These are phyloP conservation scores for Heliangelus exortis DNA, from an alignment of 2,797 vertebrate species.

Conservation along the genomic window DNA sequence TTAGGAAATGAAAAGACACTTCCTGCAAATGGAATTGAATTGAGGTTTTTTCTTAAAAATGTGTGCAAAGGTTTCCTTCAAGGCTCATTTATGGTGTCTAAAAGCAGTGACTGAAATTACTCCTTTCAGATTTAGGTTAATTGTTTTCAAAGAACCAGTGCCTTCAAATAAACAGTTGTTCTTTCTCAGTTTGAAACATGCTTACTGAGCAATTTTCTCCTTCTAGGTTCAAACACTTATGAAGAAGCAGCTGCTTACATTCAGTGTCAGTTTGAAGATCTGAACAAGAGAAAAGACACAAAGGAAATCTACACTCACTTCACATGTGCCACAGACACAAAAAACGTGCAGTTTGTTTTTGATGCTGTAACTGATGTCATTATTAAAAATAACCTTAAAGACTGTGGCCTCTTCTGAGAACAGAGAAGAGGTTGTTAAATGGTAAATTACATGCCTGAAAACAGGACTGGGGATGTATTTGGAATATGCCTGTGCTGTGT, in stretches of 20 bases:
- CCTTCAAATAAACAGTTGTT: not conserved
- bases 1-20: not conserved
- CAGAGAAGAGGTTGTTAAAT: constrained; percentile 19
- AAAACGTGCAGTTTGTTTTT: constrained; percentile 99
- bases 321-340: constrained; percentile 98
- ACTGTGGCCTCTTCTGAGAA: constrained; percentile 97
- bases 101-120: not conserved
- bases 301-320: constrained; percentile 99
- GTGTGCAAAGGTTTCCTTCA: not conserved
- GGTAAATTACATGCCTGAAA: constrained; percentile 66
- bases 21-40: not conserved
- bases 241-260: constrained; percentile 98
- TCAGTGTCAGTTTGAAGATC: constrained; percentile 98
- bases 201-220: constrained; percentile 2
- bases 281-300: constrained; percentile 99
- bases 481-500: constrained; percentile 59
- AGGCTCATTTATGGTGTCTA: not conserved
- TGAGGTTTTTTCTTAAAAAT: not conserved
- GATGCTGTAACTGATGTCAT: constrained; percentile 99
- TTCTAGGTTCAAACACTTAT: constrained; percentile 94
- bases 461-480: constrained; percentile 9
- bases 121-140: not conserved
- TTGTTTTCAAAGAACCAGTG: not conserved
- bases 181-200: not conserved
- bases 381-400: constrained; percentile 99